Percentiles rank a stretch among this genome's conserved stretches.
These are phyloP conservation scores for Erebia ligea DNA, from an alignment of 2,888 invertebrate species.

Conservation along the genomic window DNA sequence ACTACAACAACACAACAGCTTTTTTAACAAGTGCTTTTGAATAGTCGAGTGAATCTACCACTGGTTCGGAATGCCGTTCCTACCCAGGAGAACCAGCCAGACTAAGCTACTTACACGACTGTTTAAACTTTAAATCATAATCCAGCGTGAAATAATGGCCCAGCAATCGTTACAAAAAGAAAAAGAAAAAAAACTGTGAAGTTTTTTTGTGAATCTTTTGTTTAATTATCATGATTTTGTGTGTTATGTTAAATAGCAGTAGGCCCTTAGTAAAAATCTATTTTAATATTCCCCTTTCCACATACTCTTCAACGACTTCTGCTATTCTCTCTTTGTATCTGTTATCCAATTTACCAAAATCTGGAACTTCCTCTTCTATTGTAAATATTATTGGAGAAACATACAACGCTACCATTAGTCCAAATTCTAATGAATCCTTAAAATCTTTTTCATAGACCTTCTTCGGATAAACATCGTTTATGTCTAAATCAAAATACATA, in stretches of 20 bases:
- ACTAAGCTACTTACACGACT: too few species aligned
- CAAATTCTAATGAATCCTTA: constrained; percentile 40
- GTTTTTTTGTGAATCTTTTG: too few species aligned
- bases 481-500: constrained; percentile 48
- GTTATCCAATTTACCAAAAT: constrained; percentile 39
- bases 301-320: constrained; percentile 49
- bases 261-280: not conserved
- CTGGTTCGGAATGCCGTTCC: too few species aligned
- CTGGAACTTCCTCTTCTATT: constrained; percentile 40
- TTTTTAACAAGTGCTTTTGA: too few species aligned
- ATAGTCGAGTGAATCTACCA: too few species aligned
- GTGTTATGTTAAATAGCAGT: not conserved
- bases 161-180: too few species aligned
- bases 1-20: too few species aligned
- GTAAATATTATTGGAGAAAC: constrained; percentile 41
- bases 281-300: constrained; percentile 48
- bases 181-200: too few species aligned
- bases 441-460: constrained; percentile 43
- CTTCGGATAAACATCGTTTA: constrained; percentile 43
- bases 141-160: too few species aligned
- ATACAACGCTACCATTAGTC: constrained; percentile 37
- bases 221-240: too few species aligned
- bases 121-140: too few species aligned
- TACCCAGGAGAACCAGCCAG: too few species aligned
- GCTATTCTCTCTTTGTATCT: constrained; percentile 41